A percentile compares a stretch with the other conserved stretches of the same genome.
These are phyloP conservation scores for Empis livida DNA, from an alignment of 2,888 invertebrate species.

Conservation along the genomic window DNA sequence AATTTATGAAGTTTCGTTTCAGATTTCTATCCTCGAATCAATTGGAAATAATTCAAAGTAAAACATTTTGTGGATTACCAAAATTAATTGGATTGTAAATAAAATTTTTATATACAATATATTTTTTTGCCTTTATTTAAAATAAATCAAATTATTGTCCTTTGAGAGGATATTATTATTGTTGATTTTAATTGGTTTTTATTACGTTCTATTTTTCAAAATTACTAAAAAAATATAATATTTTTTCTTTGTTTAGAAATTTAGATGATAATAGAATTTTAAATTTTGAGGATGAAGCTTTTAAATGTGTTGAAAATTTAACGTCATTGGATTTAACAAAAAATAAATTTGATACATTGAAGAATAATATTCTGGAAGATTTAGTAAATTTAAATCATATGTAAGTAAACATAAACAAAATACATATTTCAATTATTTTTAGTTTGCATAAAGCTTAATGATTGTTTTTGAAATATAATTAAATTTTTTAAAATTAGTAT, in stretches of 20 bases:
- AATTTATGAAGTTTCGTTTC: slow-evolving; percentile 15
- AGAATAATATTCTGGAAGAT: slow-evolving; percentile 31
- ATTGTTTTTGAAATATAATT: too few species aligned
- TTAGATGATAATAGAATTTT: slow-evolving; percentile 37
- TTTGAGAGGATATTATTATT: background rate
- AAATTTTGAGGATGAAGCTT: slow-evolving; percentile 33
- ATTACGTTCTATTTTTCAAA: background rate
- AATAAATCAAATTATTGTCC: background rate
- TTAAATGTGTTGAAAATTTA: slow-evolving; percentile 35
- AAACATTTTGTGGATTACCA: slow-evolving; percentile 37
- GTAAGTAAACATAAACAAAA: slow-evolving; percentile 31
- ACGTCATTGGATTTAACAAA: slow-evolving; percentile 35
- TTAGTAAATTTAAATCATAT: slow-evolving; percentile 35
- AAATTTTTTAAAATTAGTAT: too few species aligned
- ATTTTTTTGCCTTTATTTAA: background rate
- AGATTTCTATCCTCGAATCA: slow-evolving; percentile 41
- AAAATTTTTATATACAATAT: too few species aligned
- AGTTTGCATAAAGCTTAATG: too few species aligned
- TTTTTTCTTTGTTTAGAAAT: slow-evolving; percentile 25
- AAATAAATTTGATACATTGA: slow-evolving; percentile 31
- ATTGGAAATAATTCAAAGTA: slow-evolving; percentile 31
- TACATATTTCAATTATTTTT: too few species aligned
- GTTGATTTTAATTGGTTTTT: background rate
- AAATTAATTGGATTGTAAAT: slow-evolving; percentile 34
- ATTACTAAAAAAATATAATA: too few species aligned